These are phyloP conservation scores for Drosophila borealis DNA, from an alignment of 2,888 invertebrate species.

Conservation along the genomic window DNA sequence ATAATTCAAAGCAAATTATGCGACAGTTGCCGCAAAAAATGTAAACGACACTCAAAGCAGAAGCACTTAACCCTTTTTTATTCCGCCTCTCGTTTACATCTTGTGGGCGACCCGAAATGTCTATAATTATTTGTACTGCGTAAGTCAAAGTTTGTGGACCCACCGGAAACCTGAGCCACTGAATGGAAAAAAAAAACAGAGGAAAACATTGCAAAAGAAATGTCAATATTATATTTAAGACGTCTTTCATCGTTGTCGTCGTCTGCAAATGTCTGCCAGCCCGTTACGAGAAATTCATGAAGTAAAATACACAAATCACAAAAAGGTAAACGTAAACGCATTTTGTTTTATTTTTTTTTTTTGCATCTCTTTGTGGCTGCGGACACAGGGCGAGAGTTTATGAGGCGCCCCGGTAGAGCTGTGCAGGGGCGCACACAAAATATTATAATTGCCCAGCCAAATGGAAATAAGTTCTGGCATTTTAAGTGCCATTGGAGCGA, in stretches of 20 bases:
- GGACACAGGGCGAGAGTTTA: constrained; percentile 28
- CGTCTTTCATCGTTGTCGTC: constrained; percentile 48
- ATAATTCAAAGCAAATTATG: constrained; percentile 78
- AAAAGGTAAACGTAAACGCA: constrained; percentile 68
- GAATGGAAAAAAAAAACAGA: constrained; percentile 26
- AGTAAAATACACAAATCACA: constrained; percentile 72
- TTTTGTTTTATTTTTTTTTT: constrained; percentile 17
- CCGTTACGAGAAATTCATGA: constrained; percentile 68
- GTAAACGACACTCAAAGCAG: constrained; percentile 59
- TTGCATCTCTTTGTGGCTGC: constrained; percentile 31
- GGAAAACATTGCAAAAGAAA: constrained; percentile 62
- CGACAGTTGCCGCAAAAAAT: constrained; percentile 72
- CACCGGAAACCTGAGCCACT: constrained; percentile 49
- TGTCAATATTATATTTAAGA: constrained; percentile 80
- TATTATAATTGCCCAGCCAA: constrained; percentile 81
- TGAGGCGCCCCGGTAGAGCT: constrained; percentile 13
- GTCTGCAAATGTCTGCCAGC: constrained; percentile 34
- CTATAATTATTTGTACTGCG: constrained; percentile 79
- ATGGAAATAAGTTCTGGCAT: constrained; percentile 79
- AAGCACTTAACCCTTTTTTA: constrained; percentile 77
- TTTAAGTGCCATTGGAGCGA: constrained; percentile 70
- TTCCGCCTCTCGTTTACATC: constrained; percentile 7
- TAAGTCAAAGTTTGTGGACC: constrained; percentile 73
- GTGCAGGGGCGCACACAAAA: constrained; percentile 55
- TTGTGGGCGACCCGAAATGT: constrained; percentile 52